A percentile compares a stretch with the other conserved stretches of the same genome.
phyloP scores from a whole-genome alignment of 2,113 vertebrate genomes.

The Sterrhoptilus dennistouni region DNA sequence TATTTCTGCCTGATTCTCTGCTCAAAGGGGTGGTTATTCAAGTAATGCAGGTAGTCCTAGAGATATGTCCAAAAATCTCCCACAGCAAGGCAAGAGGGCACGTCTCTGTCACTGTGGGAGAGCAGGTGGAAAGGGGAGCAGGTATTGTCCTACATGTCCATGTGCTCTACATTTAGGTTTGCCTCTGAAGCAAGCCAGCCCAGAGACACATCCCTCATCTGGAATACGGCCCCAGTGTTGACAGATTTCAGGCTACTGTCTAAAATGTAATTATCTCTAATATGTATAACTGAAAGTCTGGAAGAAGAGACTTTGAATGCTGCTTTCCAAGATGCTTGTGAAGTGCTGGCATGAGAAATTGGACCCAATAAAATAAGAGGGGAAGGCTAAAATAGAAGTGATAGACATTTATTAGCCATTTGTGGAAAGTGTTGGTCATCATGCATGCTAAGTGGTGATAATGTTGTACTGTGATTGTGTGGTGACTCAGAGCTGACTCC shows the following conservation, averaged over 20 bases:
- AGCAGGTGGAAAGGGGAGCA: background rate
- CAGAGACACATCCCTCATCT: background rate
- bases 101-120: background rate
- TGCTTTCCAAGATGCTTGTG: background rate
- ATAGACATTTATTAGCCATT: background rate
- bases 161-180: background rate
- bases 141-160: background rate
- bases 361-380: background rate
- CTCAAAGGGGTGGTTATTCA: background rate
- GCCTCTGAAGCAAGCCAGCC: background rate
- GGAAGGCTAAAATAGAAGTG: background rate
- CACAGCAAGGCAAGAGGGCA: background rate
- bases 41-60: background rate
- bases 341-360: background rate
- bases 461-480: accelerated
- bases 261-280: background rate
- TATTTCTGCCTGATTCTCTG: background rate
- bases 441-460: background rate
- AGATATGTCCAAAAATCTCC: background rate
- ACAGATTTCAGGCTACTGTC: background rate
- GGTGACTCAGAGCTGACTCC: constrained; percentile 11
- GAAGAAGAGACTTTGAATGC: background rate
- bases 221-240: background rate
- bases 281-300: background rate
- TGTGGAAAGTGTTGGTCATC: background rate